Base-by-base conservation (phyloP, 2,113 vertebrate species). In the Thomomys bottae region DNA sequence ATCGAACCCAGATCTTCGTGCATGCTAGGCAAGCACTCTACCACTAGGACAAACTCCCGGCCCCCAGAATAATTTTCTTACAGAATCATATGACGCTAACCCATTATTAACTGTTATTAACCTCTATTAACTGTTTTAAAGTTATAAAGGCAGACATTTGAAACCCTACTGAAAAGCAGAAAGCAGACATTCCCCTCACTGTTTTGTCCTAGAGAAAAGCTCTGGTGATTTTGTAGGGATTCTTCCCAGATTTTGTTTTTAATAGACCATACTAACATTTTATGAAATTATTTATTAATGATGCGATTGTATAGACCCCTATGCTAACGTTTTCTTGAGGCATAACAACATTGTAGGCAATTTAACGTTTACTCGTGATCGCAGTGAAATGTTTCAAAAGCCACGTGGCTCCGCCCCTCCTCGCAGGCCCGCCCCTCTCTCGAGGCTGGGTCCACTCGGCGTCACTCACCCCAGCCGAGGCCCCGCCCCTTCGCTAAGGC, bases 81-180 rank as follows among this genome's bases (percentile, higher is more conserved):
- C n/a, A n/a, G n/a, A n/a, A n/a, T n/a, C n/a, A n/a, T n/a, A n/a
- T n/a, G n/a, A n/a, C n/a, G n/a, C n/a, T n/a, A n/a, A n/a, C n/a
- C n/a, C n/a, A n/a, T n/a, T n/a, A n/a, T n/a, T n/a, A n/a, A n/a
- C n/a, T n/a, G n/a, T n/a, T n/a, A n/a, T 34, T 1, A 9, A 49
- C 17, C 20, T 38, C 40, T 79, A 28, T 26, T 71, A 77, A 77
- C 38, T 68, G 38, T 75, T 79, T 59, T 70, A 78, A 36, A 73
- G 12, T 88, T 49, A 61, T 66, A 84, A 54, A 72, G 24, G 42
- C 63, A 89, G 77, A 38, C 76, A 54, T 73, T 79, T 89, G 77
- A 30, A 54, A 63, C 17, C 0, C 0, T 90, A 17, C 40, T 64
- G 32, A 68, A 68, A 78, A 86, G 40, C 20, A 67, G 38, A 77